Evolutionary conservation across 2,797 vertebrate species (phyloP), one percentile per base, ranked within the genome.

Genomic region (Notamacropus eugenii): DNA sequence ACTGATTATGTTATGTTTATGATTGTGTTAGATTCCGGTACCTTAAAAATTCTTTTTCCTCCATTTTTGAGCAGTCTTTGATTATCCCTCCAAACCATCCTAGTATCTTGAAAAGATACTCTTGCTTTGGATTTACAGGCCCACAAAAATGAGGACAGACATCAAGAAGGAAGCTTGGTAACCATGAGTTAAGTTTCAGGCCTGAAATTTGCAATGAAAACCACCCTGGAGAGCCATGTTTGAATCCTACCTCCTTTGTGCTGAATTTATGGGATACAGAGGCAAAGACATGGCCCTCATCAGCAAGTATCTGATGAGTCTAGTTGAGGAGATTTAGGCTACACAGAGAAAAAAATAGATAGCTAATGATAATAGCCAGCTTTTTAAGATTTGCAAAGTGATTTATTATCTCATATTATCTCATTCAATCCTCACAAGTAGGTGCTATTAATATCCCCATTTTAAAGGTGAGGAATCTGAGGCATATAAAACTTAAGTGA

Each of bases 71-170:
- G 22, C 19, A 74, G n/a, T 40, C 6, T 74, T 74, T 74, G n/a
- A 74, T 74, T 74, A 40, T 74, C 16, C 19, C 67, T 74, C 16
- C 6, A 40, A 19, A 16, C 16, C 1, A 74, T 16, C 34, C 67
- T 40, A 40, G n/a, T 8, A 46, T 46, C 40, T 46, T 11, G 22
- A 82, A 82, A 82, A 82, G 40, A 82, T 46, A 19, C 6, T 27
- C 74, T 82, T 46, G 74, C 74, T 27, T 82, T 3, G 0, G 74
- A 82, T 82, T 82, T 82, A 22, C 52, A 93, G 56, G 12, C 54
- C 93, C 90, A 93, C 34, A 34, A 10, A 97, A 95, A 94, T 0
- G 13, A 54, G 3, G 91, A 90, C 40, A 67, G 28, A 58, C 93
- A 55, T 92, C 67, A 91, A 90, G 59, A 67, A 55, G n/a, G 27